phyloP scores from a whole-genome alignment of 2,797 vertebrate species.

The Meda fulgida region DNA sequence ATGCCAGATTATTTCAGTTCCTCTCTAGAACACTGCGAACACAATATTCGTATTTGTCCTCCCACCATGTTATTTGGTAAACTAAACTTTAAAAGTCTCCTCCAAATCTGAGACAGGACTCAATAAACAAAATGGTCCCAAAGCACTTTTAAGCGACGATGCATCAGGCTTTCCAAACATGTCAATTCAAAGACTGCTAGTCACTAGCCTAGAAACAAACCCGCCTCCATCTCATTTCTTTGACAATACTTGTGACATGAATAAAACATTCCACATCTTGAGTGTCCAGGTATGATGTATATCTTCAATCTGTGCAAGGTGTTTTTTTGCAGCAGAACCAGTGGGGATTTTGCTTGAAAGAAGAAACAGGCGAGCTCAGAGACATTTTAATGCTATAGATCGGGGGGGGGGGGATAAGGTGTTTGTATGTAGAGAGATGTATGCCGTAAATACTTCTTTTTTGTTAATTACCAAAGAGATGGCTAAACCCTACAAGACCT shows the following conservation, averaged over 20 bases:
- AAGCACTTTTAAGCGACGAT: neutral
- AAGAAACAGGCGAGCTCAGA: neutral
- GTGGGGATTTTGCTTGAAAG: neutral
- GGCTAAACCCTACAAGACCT: neutral
- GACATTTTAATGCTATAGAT: neutral
- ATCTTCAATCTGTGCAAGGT: slow-evolving; percentile 24
- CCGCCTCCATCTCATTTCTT: neutral
- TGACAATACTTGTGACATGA: slow-evolving; percentile 30
- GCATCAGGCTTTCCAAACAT: slow-evolving; percentile 23
- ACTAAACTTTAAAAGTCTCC: slow-evolving; percentile 25
- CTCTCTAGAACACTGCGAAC: neutral
- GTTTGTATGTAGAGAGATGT: neutral
- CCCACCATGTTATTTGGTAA: slow-evolving; percentile 23
- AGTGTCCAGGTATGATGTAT: slow-evolving; percentile 28
- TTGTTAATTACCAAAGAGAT: neutral
- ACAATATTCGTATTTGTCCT: slow-evolving; percentile 17
- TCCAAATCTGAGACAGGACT: slow-evolving; percentile 15
- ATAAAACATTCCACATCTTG: slow-evolving; percentile 28
- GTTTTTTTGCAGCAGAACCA: slow-evolving; percentile 21
- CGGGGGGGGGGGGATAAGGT: neutral
- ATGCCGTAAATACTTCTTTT: neutral
- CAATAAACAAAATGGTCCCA: slow-evolving; percentile 3
- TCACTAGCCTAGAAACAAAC: slow-evolving; percentile 7
- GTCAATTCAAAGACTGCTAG: slow-evolving; percentile 18
- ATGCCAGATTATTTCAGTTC: neutral